These are phyloP conservation scores for Protonibea diacanthus DNA, from an alignment of 2,797 vertebrate species.

Conservation along the genomic window DNA sequence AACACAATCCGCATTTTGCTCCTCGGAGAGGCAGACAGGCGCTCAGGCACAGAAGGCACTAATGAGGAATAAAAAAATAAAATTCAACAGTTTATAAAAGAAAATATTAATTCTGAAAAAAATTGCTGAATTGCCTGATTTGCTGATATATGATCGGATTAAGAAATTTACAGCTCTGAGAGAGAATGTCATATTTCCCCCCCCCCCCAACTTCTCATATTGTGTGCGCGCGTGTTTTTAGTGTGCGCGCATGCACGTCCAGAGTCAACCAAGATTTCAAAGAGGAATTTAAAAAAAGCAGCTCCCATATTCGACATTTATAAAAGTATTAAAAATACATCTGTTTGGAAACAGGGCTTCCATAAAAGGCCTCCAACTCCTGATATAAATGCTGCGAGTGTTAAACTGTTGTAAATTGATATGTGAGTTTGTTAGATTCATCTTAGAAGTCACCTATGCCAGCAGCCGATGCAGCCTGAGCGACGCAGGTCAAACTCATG, in stretches of 20 bases:
- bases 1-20: conserved; percentile 91
- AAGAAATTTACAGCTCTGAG: not conserved
- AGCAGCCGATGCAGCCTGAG: conserved; percentile 23
- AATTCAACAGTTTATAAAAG: not conserved
- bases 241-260: conserved; percentile 19
- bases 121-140: not conserved
- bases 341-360: conserved; percentile 39
- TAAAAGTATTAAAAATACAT: conserved; percentile 13
- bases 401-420: conserved; percentile 10
- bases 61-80: conserved; percentile 1
- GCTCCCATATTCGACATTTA: not conserved
- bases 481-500: conserved; percentile 22
- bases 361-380: conserved; percentile 61
- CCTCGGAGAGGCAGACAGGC: conserved; percentile 82
- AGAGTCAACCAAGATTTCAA: conserved; percentile 31
- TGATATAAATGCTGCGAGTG: not conserved
- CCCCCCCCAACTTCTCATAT: conserved; percentile 14
- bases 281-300: not conserved
- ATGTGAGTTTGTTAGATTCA: conserved; percentile 22
- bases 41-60: conserved; percentile 55
- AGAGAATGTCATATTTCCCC: not conserved
- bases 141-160: not conserved
- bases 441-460: conserved; percentile 40
- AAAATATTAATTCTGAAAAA: not conserved
- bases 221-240: conserved; percentile 14